Percentiles rank a stretch among this genome's conserved stretches.
Evolutionary conservation across 1,140 invertebrate species (phyloP).

Genomic region (Drosophila quadrilineata): DNA sequence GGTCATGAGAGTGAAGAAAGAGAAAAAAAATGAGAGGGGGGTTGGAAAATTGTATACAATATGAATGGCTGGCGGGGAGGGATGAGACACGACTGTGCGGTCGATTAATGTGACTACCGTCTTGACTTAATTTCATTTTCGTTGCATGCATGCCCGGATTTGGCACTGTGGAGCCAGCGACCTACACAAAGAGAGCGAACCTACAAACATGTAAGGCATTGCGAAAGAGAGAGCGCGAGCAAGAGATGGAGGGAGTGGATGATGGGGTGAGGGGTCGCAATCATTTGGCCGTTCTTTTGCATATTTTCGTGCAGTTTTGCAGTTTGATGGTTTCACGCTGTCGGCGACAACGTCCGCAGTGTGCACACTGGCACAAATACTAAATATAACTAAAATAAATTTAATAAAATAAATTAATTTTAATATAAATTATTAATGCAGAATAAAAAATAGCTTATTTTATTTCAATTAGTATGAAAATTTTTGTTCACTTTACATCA

Average conservation of each 20-base stretch:
- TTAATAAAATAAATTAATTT: background rate
- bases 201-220: background rate
- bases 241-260: constrained; percentile 16
- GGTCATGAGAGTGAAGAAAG: background rate
- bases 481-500: background rate
- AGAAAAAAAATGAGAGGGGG: background rate
- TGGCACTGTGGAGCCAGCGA: constrained; percentile 32
- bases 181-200: constrained; percentile 44
- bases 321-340: constrained; percentile 66
- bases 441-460: background rate
- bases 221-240: background rate
- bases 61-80: background rate
- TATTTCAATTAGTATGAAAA: background rate
- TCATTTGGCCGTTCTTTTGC: constrained; percentile 76
- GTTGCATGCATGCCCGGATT: constrained; percentile 57
- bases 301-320: constrained; percentile 74
- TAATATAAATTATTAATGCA: background rate
- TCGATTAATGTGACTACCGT: constrained; percentile 75
- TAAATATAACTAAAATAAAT: background rate
- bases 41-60: no score
- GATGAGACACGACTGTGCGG: constrained; percentile 30
- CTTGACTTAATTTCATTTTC: constrained; percentile 77
- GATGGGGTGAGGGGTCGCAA: constrained; percentile 60
- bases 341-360: constrained; percentile 36
- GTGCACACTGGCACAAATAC: constrained; percentile 30